phyloP scores from a whole-genome alignment of 2,113 vertebrate species.

The Nibea albiflora region DNA sequence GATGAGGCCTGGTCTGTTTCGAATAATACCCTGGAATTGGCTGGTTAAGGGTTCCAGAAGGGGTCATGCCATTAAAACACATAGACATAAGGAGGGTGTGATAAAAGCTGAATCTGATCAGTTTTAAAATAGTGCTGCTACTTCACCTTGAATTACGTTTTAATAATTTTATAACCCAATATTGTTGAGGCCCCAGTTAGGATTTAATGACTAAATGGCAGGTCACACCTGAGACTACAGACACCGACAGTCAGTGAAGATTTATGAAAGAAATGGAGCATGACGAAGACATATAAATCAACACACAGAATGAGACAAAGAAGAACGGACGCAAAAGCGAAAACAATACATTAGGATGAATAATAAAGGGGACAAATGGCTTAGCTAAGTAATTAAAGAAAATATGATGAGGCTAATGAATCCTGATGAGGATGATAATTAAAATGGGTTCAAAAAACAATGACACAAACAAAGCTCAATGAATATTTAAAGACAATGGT shows the following conservation, averaged over 20 bases:
- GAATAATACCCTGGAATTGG: conserved; percentile 10
- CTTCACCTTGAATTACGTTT: neutral
- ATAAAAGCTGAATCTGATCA: neutral
- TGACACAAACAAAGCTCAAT: conserved; percentile 28
- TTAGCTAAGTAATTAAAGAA: conserved; percentile 52
- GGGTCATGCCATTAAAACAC: conserved; percentile 16
- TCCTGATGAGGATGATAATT: conserved; percentile 59
- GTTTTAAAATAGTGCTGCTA: neutral
- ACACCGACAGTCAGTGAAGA: neutral
- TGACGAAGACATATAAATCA: neutral
- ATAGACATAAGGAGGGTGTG: neutral
- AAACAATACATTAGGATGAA: conserved; percentile 34
- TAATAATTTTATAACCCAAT: neutral
- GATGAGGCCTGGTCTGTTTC: conserved; percentile 11
- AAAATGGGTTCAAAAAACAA: conserved; percentile 53
- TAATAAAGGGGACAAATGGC: conserved; percentile 32
- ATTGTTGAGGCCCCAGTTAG: neutral
- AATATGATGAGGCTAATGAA: conserved; percentile 52
- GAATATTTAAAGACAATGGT: conserved; percentile 33
- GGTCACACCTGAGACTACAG: conserved; percentile 12
- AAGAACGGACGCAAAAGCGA: neutral
- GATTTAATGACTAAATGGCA: conserved; percentile 6
- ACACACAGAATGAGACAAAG: neutral
- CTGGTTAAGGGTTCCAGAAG: conserved; percentile 32
- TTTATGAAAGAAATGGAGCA: conserved; percentile 2